Evolutionary conservation across 2,888 invertebrate species (phyloP), one percentile per base, ranked within the genome.

Genomic region (Idaea biselata): DNA sequence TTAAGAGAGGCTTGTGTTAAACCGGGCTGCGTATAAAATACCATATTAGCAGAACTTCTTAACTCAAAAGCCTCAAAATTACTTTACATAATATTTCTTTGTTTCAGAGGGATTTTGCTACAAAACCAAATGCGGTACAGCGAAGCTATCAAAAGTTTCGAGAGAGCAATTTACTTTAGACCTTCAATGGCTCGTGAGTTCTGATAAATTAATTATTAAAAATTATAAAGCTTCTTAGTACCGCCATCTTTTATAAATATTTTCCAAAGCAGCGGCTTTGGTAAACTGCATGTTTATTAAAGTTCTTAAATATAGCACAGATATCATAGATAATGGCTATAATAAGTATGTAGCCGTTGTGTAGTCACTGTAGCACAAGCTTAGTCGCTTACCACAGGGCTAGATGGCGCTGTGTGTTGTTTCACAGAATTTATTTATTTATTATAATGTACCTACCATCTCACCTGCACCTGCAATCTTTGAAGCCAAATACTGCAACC

Each of bases 161-260:
- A 97, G 87, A 94, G 95, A 80, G 98, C 98, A 73, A 97, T 98
- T 83, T 96, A 97, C 88, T 98, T 96, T 92, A 94, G 99, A 87
- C 98, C 98, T 72, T 96, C 97, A 79, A 94, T 99, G 89, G 98
- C 98, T 84, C 94, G 98, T 98, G 94, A 97, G 97, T 96, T 87
- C 71, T 73, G 64, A 72, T 76, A 74, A 75, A 75, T 77, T 76
- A 74, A 76, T 75, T 74, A 77, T 76, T 75, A 72, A 73, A 74
- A 74, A 73, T 67, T 65, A 62, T 70, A 71, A 70, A 74, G 70
- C 68, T 69, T 68, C 70, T 73, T 71, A 71, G 8, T 72, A 73
- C 71, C 71, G 70, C 73, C 63, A 69, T 70, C 67, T 69, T 73
- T 69, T 73, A 65, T 73, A 73, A 76, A 72, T 66, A 78, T 73